These are phyloP conservation scores for Miltochrista miniata DNA, from an alignment of 2,888 invertebrate species.

Conservation along the genomic window DNA sequence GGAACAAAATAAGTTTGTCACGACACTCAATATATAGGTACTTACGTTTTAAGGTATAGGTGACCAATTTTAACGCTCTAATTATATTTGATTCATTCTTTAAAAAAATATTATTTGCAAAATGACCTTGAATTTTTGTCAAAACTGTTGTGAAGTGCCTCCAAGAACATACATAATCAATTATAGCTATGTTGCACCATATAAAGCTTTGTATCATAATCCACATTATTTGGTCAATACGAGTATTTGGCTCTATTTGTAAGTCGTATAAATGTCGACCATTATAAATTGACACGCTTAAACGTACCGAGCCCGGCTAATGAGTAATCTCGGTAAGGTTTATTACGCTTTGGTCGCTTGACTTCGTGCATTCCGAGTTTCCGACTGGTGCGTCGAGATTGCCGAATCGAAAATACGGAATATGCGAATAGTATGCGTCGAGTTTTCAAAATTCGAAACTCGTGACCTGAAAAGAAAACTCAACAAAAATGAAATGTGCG, in stretches of 20 bases:
- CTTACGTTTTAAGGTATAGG: too few species aligned
- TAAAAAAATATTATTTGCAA: too few species aligned
- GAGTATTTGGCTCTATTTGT: slow-evolving; percentile 23
- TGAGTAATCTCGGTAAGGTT: slow-evolving; percentile 74
- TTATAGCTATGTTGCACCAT: slow-evolving; percentile 25
- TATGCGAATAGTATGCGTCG: slow-evolving; percentile 12
- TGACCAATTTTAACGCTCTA: too few species aligned
- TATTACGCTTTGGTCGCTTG: slow-evolving; percentile 77
- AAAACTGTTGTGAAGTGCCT: too few species aligned
- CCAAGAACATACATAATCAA: slow-evolving; percentile 15
- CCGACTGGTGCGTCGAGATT: slow-evolving; percentile 75
- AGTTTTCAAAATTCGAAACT: slow-evolving; percentile 27
- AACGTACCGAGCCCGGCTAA: slow-evolving; percentile 56
- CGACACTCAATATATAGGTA: too few species aligned
- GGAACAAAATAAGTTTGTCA: too few species aligned
- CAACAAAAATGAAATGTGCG: slow-evolving; percentile 4
- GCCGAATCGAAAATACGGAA: slow-evolving; percentile 18
- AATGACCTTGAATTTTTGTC: too few species aligned
- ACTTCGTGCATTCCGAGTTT: slow-evolving; percentile 80
- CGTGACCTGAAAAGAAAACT: slow-evolving; percentile 12
- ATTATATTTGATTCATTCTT: too few species aligned
- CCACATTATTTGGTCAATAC: slow-evolving; percentile 23
- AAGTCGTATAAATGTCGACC: slow-evolving; percentile 19
- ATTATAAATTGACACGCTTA: slow-evolving; percentile 37
- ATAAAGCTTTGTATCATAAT: slow-evolving; percentile 19